Evolutionary conservation across 2,113 vertebrate species (phyloP).

Genomic region (Cervus canadensis): DNA sequence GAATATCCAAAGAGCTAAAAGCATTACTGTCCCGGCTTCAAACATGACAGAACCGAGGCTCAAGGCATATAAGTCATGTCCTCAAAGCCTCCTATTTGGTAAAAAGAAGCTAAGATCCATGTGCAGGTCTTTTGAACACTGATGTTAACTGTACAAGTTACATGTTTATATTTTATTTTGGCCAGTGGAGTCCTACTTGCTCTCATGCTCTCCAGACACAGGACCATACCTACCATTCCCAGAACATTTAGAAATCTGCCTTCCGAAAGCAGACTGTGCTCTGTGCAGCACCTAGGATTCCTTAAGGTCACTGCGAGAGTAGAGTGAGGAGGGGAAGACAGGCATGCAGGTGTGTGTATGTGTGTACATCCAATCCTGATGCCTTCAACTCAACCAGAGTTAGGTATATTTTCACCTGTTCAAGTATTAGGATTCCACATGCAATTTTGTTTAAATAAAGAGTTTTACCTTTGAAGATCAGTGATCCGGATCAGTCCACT

Average conservation of each 20-base stretch:
- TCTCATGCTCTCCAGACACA: not conserved
- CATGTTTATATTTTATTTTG: not conserved
- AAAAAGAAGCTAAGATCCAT: not conserved
- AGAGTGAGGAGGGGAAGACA: not conserved
- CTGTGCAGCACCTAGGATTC: not conserved
- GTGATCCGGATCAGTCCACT: not conserved
- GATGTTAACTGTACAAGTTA: not conserved
- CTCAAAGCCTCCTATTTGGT: not conserved
- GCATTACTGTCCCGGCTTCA: not conserved
- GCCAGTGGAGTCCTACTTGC: not conserved
- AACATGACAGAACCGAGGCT: not conserved
- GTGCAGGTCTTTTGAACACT: not conserved
- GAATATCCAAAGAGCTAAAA: not conserved
- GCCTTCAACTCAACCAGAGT: not conserved
- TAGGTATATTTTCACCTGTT: not conserved
- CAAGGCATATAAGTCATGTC: not conserved
- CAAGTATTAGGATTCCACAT: not conserved
- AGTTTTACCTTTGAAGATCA: not conserved
- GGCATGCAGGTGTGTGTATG: not conserved
- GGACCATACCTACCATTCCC: not conserved
- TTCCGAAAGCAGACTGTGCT: not conserved
- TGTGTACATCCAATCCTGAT: not conserved
- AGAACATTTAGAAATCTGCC: not conserved
- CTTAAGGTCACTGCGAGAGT: not conserved
- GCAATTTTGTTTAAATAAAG: not conserved